phyloP scores from a whole-genome alignment of 1,140 invertebrate genomes.

The Pseudoatta argentina region DNA sequence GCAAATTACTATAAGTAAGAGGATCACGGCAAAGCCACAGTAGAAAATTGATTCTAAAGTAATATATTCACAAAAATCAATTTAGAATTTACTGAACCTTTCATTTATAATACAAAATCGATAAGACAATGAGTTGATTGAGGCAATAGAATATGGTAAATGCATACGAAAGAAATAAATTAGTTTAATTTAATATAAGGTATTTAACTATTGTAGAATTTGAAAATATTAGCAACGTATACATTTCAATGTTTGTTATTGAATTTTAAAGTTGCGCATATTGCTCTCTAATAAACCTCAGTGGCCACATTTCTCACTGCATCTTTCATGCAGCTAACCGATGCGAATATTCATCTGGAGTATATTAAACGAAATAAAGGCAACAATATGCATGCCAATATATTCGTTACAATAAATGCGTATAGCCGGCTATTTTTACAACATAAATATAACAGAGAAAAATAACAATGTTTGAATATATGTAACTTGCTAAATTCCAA shows the following conservation, averaged over 20 bases:
- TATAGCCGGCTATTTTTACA: background rate
- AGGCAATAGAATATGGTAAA: background rate
- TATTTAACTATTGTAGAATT: background rate
- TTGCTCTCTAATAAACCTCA: slow-evolving; percentile 15
- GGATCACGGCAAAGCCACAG: slow-evolving; percentile 50
- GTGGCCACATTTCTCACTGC: background rate
- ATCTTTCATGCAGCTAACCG: background rate
- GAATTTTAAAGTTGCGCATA: background rate
- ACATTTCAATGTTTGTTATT: background rate
- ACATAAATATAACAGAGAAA: background rate
- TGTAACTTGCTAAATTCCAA: background rate
- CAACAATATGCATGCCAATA: background rate
- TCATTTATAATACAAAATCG: background rate
- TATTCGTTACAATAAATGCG: background rate
- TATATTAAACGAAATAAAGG: slow-evolving; percentile 37
- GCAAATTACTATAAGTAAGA: slow-evolving; percentile 47
- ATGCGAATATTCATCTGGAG: background rate
- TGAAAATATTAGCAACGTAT: background rate
- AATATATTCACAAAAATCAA: slow-evolving; percentile 55
- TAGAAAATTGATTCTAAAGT: slow-evolving; percentile 54
- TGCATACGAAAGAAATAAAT: background rate
- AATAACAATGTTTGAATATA: background rate
- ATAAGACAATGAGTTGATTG: background rate
- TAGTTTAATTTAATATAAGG: background rate
- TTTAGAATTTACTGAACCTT: slow-evolving; percentile 19